Percentiles rank a stretch among this genome's conserved stretches.
Evolutionary conservation across 2,888 invertebrate genomes (phyloP).

Genomic region (Lepidochitona cinerea): DNA sequence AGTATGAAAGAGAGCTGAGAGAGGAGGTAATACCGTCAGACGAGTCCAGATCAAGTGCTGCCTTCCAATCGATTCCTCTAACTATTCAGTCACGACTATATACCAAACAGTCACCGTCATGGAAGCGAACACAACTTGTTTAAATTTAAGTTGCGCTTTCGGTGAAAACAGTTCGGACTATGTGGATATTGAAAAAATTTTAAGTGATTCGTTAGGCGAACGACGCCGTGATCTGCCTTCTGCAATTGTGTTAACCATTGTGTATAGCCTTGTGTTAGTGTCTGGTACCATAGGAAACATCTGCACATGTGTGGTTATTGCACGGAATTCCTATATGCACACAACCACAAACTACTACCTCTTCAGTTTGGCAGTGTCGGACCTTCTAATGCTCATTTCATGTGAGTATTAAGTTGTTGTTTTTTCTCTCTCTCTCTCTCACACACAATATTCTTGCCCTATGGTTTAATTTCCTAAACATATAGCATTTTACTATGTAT

Average conservation of each 20-base stretch:
- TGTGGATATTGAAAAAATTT: slow-evolving; percentile 30
- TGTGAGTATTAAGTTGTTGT: slow-evolving; percentile 72
- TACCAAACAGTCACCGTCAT: too few relatives aligned
- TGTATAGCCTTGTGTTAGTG: slow-evolving; percentile 80
- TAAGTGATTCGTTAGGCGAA: slow-evolving; percentile 46
- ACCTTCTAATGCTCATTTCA: slow-evolving; percentile 82
- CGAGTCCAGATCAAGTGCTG: too few relatives aligned
- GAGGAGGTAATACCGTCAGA: too few relatives aligned
- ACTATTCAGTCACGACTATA: too few relatives aligned
- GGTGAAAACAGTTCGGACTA: background rate
- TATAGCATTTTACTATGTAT: background rate
- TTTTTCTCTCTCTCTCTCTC: background rate
- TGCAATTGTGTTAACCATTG: slow-evolving; percentile 53
- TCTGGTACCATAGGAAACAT: slow-evolving; percentile 88
- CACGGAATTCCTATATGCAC: slow-evolving; percentile 85
- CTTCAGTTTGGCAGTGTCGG: slow-evolving; percentile 89
- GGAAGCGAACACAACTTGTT: background rate
- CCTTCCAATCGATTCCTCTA: too few relatives aligned
- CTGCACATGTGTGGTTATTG: slow-evolving; percentile 87
- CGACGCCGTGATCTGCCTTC: slow-evolving; percentile 50
- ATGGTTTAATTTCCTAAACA: too few relatives aligned
- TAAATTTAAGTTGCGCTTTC: background rate
- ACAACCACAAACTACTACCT: slow-evolving; percentile 94
- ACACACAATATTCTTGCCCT: background rate
- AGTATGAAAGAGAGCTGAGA: too few relatives aligned